Conservation (phyloP, 2,797 vertebrate genomes). For the Avahi laniger region DNA sequence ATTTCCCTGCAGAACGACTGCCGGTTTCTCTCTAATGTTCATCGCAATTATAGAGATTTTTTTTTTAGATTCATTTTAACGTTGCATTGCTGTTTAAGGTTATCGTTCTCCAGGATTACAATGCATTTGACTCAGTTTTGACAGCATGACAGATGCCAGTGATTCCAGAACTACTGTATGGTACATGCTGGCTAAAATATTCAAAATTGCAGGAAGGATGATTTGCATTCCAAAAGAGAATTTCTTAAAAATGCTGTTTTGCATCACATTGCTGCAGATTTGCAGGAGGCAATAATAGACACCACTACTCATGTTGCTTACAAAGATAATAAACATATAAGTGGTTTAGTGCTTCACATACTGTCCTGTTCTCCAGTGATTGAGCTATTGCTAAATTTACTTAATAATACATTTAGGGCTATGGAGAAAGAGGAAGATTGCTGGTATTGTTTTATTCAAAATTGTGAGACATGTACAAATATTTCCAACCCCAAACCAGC, state of each 20-base stretch:
- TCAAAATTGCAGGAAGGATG: conserved; percentile 74
- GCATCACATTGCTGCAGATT: conserved; percentile 79
- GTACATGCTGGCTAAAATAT: conserved; percentile 70
- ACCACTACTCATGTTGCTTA: conserved; percentile 67
- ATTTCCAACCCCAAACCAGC: conserved; percentile 60
- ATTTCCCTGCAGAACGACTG: conserved; percentile 79
- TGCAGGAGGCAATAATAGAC: conserved; percentile 75
- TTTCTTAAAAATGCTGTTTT: conserved; percentile 78
- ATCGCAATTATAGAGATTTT: conserved; percentile 72
- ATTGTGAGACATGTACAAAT: conserved; percentile 44
- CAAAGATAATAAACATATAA: conserved; percentile 72
- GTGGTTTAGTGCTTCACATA: conserved; percentile 61
- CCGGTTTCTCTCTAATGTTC: conserved; percentile 77
- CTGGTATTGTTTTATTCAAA: conserved; percentile 64
- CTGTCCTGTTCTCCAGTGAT: conserved; percentile 58
- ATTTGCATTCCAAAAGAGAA: conserved; percentile 84
- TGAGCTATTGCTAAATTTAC: conserved; percentile 78
- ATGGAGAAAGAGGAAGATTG: conserved; percentile 61
- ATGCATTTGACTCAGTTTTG: conserved; percentile 70
- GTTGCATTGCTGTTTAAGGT: conserved; percentile 70
- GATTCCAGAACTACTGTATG: conserved; percentile 80
- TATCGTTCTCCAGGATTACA: conserved; percentile 63
- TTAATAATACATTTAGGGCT: conserved; percentile 75
- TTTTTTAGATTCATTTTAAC: conserved; percentile 74
- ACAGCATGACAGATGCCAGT: conserved; percentile 69